Evolutionary conservation across 2,113 vertebrate species (phyloP).

Genomic region (Corydoras maculifer): DNA sequence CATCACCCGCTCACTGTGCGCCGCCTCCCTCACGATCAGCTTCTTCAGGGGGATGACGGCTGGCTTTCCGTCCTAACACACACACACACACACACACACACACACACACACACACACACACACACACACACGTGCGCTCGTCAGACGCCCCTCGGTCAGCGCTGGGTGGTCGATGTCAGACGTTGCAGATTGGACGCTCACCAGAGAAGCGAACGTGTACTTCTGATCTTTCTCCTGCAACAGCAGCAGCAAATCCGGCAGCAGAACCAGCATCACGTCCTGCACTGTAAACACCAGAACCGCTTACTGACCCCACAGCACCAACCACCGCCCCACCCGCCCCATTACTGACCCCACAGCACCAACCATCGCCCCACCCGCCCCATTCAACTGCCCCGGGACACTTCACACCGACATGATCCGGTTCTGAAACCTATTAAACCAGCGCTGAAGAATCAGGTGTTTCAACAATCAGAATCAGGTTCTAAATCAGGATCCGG

Average conservation of each 20-base stretch:
- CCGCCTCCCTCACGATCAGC: conserved; percentile 86
- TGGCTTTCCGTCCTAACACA: conserved; percentile 77
- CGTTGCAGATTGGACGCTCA: conserved; percentile 52
- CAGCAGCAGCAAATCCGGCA: conserved; percentile 82
- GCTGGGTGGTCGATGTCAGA: neutral
- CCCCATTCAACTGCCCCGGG: too few species aligned
- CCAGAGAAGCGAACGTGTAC: conserved; percentile 79
- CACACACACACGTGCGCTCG: neutral
- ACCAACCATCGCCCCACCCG: too few species aligned
- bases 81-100: neutral
- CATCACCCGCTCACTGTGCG: conserved; percentile 85
- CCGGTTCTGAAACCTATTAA: too few species aligned
- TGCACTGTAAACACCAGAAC: conserved; percentile 1
- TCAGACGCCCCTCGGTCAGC: neutral
- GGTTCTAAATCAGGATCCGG: too few species aligned
- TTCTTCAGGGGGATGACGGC: conserved; percentile 81
- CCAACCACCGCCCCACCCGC: too few species aligned
- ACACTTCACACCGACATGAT: too few species aligned
- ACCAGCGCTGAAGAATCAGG: too few species aligned
- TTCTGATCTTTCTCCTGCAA: conserved; percentile 96
- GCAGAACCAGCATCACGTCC: conserved; percentile 83
- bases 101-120: neutral
- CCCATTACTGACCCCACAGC: too few species aligned
- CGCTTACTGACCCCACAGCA: too few species aligned
- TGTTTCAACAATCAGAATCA: too few species aligned